Base-by-base conservation (phyloP, 1,140 invertebrate genomes). In the Drosophila obscura region DNA sequence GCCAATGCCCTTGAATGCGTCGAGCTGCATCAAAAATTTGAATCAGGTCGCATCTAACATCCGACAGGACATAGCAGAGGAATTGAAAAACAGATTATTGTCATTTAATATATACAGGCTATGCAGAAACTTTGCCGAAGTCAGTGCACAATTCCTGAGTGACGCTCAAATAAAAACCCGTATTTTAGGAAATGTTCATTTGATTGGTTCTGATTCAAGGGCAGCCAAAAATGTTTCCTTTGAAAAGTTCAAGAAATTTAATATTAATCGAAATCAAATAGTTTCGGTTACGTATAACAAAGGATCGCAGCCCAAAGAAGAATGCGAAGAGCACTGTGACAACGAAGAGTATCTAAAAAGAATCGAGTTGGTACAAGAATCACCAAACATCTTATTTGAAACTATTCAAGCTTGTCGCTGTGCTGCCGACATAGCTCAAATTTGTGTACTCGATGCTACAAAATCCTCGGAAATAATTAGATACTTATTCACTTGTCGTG, bases 101-200 rank as follows among this genome's bases (percentile, higher is more conserved):
- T 61, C 59, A 7, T 52, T 61, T 9, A 61, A 52, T 50, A 61
- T 61, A 11, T 31, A 61, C 39, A 28, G 58, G 15, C 24, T 60
- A 22, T 22, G 31, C 16, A 22, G 49, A 24, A 51, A 60, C n/a
- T 60, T 68, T 48, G 60, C 60, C 48, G 65, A 41, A 9, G 55
- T 68, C 19, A 60, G 65, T 56, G 57, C 65, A 41, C 51, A 68
- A 53, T 67, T 16, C 19, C 52, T 60, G 9, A 53, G 22, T 16
- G 15, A 24, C 2, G 43, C 4, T 31, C 8, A 67, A 22, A 60
- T 48, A 55, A 60, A 67, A 60, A 53, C 57, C 2, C 48, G 7
- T 11, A 49, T 60, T 24, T 44, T 60, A 13, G 64, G 43, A 8
- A 67, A 55, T 28, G 15, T 60, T 7, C 49, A 60, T 4, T 3